Conservation (phyloP, 2,797 vertebrate species). For the Melopsittacus undulatus region DNA sequence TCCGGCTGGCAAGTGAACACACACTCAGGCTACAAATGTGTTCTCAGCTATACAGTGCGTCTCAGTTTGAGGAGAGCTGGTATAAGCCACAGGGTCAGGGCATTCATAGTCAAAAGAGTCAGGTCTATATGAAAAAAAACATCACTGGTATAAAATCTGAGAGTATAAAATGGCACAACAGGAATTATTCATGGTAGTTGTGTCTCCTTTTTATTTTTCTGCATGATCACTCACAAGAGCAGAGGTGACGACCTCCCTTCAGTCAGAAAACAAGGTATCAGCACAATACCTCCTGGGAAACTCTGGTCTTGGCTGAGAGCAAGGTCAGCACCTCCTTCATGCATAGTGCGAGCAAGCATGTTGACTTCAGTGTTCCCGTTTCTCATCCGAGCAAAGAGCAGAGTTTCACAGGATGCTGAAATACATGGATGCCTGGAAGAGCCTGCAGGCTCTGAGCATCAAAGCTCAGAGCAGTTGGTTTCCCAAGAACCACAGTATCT, state of each 20-base stretch:
- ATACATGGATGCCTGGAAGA: background rate
- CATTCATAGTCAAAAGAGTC: background rate
- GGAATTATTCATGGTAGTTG: background rate
- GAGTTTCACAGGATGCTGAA: background rate
- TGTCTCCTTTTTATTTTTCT: background rate
- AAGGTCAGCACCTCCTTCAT: background rate
- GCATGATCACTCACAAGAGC: background rate
- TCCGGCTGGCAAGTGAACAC: background rate
- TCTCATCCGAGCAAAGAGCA: background rate
- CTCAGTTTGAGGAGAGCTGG: background rate
- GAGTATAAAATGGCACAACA: background rate
- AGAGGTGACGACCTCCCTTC: background rate
- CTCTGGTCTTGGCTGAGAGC: background rate
- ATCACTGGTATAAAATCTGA: background rate
- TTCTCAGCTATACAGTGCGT: background rate
- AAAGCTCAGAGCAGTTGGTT: background rate
- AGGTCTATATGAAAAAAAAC: background rate
- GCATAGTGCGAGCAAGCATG: background rate
- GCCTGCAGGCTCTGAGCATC: background rate
- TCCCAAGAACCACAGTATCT: background rate
- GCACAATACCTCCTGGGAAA: background rate
- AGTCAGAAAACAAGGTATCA: background rate
- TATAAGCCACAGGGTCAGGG: background rate
- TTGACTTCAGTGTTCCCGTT: background rate
- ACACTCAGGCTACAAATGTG: background rate